These are phyloP conservation scores for Zaprionus vittiger DNA, from an alignment of 1,140 invertebrate genomes.

Conservation along the genomic window DNA sequence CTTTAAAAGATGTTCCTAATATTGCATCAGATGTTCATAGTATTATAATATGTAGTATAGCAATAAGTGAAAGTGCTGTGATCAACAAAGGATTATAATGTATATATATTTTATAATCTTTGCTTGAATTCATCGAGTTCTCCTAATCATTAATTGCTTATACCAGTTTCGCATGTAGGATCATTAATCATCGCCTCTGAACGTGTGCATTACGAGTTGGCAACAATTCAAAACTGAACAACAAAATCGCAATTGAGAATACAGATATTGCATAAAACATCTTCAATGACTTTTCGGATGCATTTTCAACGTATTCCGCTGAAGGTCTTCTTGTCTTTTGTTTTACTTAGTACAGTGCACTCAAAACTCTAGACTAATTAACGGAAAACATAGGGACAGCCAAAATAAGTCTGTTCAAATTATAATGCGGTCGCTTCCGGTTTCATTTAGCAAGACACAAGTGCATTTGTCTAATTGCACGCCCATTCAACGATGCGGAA, in stretches of 20 bases:
- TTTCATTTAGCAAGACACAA: conserved; percentile 29
- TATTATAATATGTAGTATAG: no score
- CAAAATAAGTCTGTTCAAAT: conserved; percentile 28
- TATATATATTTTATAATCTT: no score
- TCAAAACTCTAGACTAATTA: conserved; percentile 32
- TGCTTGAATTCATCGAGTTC: no score
- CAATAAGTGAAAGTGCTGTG: no score
- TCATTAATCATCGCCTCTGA: conserved; percentile 11
- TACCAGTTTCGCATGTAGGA: conserved; percentile 14
- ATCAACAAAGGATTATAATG: no score
- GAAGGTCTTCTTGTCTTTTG: conserved; percentile 25
- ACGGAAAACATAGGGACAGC: conserved; percentile 11
- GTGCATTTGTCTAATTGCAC: conserved; percentile 71
- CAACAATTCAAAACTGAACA: conserved; percentile 30
- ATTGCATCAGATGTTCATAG: no score
- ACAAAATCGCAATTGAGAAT: conserved; percentile 17
- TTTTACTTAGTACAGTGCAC: conserved; percentile 1
- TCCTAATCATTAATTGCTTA: background rate
- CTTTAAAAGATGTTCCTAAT: no score
- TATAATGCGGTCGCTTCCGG: conserved; percentile 48
- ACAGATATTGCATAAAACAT: conserved; percentile 34
- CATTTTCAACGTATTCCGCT: conserved; percentile 26
- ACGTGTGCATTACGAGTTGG: conserved; percentile 36
- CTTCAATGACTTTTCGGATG: conserved; percentile 44
- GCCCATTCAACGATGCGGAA: conserved; percentile 66